These are phyloP conservation scores for Lathronympha strigana DNA, from an alignment of 2,888 invertebrate species.

Conservation along the genomic window DNA sequence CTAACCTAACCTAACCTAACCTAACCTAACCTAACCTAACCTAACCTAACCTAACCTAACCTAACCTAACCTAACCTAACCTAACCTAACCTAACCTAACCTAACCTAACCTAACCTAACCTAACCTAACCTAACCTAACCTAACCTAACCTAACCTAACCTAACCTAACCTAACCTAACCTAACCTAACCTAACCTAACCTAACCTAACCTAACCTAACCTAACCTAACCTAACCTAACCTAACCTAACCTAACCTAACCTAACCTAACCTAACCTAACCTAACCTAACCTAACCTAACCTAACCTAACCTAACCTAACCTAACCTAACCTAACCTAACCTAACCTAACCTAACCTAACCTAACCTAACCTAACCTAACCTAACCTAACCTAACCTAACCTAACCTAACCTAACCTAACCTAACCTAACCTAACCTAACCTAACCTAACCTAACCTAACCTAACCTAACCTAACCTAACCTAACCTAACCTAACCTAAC, in stretches of 20 bases:
- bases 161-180: constrained; percentile 6
- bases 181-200: constrained; percentile 6
- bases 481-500: constrained; percentile 15
- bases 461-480: constrained; percentile 6
- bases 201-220: constrained; percentile 6
- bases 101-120: not conserved
- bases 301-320: constrained; percentile 6
- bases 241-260: constrained; percentile 6
- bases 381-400: constrained; percentile 6
- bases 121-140: not conserved
- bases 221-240: constrained; percentile 6
- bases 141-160: constrained; percentile 6
- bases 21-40: not conserved
- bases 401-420: constrained; percentile 6
- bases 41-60: not conserved
- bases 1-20: not conserved
- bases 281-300: constrained; percentile 6
- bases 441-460: constrained; percentile 6
- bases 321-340: constrained; percentile 6
- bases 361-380: constrained; percentile 6
- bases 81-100: not conserved
- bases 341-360: constrained; percentile 6
- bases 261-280: constrained; percentile 6
- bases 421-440: constrained; percentile 6
- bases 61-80: not conserved